Base-by-base conservation (phyloP, 37 sponge, comb jelly and placozoan species). In the Eunapius fragilis region DNA sequence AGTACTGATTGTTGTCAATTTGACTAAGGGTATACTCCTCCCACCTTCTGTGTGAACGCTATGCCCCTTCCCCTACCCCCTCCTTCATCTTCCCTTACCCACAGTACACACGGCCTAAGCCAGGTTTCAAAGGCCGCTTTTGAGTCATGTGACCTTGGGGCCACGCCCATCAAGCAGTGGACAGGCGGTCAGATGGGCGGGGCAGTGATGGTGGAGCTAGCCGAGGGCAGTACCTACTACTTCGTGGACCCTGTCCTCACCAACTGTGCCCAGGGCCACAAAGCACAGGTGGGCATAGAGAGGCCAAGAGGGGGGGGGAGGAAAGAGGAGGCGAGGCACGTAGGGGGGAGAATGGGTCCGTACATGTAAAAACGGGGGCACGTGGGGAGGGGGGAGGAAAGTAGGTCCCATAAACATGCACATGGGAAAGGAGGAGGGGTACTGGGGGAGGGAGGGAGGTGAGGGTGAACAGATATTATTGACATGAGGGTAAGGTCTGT, bases 171-270 rank as follows among this genome's bases (percentile, higher is more conserved):
- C 7, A 49, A 58, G 58, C 74, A 71, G 70, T 85, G 91, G 82
- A 25, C 75, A 32, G 22, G 85, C 25, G n/a, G 27, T 12, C 32
- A 19, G 25, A 37, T 34, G 10, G 87, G 83, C 19, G 90, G 88
- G 4, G 50, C 22, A 10, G 74, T 80, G 11, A 50, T 35, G 0
- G 79, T 90, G 24, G 72, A 37, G 35, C 69, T 91, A 3, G 78
- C 74, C 3, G 27, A 10, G 23, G 89, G 91, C 24, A 70, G 41
- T 34, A 82, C 75, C 2, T 78, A 81, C 73, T 94, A 94, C 84
- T 94, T 94, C 80, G 82, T 94, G 25, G 92, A 91, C 36, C 48
- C 89, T 50, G 86, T 91, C 14, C 68, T 37, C 25, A 89, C 84
- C 4, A 77, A 84, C 80, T 94, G 95, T 78, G 36, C 37, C 2